Base-by-base conservation (phyloP, 1,140 invertebrate species). In the Hylaeus anthracinus region DNA sequence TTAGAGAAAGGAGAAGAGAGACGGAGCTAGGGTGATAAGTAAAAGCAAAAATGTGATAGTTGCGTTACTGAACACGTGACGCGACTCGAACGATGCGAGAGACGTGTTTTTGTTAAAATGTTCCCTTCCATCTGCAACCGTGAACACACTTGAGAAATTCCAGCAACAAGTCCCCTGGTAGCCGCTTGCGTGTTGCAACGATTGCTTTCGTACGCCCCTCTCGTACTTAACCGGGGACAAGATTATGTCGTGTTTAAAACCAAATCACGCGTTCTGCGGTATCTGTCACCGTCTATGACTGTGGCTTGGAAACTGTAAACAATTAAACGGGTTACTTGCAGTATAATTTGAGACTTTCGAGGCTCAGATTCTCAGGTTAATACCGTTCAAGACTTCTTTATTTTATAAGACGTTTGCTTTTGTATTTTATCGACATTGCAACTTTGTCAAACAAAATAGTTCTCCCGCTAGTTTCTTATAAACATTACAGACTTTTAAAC, bases 31-130 rank as follows among this genome's bases (percentile, higher is more conserved):
- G 43, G 67, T 37, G 61, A 86, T 48, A 77, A 73, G 65, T 72
- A 79, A 67, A 79, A 86, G 75, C 78, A 86, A 83, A 82, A 90
- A 90, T 93, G 92, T 92, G 92, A 93, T 93, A 93, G 91, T 90
- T 86, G 85, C 89, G 88, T 88, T 87, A 88, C 84, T 37, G 64
- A 26, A 12, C n/a, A 12, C 71, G 85, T 79, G 86, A 85, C 82
- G 87, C 69, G 85, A 71, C 88, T 90, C 53, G 83, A 81, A 79
- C 69, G 75, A 89, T 80, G 79, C 60, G 80, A 90, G 77, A 80
- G 73, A 81, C 83, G 84, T 88, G 70, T 87, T 43, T 70, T 69
- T 0, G 63, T 63, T 72, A 41, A 64, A 43, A 55, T 8, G 3
- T 53, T 58, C n/a, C 69, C 15, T 58, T 85, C 65, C 61, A 78